Conservation (phyloP, 23 tunicate genomes). For the Trididemnum miniatum region DNA sequence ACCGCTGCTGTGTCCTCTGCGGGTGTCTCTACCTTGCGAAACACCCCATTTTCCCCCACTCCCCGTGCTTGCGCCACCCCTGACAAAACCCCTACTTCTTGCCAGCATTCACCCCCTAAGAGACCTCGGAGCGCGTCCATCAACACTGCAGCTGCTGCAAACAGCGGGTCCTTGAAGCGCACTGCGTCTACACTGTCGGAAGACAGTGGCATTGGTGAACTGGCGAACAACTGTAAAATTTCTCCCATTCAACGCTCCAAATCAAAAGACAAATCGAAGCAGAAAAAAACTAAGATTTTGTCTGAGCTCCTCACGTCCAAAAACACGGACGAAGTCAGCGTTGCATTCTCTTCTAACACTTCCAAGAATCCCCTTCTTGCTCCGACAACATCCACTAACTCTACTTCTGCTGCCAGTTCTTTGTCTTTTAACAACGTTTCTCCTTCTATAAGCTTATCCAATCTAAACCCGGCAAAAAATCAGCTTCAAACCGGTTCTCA, state of each 20-base stretch:
- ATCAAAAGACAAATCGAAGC: conserved; percentile 25
- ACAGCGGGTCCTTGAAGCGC: conserved; percentile 36
- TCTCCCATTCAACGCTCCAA: background rate
- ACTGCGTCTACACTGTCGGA: conserved; percentile 37
- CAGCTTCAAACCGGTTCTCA: background rate
- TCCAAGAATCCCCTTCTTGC: background rate
- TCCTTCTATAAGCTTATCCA: background rate
- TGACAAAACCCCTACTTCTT: background rate
- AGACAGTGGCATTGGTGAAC: conserved; percentile 28
- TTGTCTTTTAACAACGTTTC: background rate
- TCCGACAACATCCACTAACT: background rate
- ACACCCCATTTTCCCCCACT: conserved; percentile 13
- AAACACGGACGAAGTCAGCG: conserved; percentile 1
- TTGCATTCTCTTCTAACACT: background rate
- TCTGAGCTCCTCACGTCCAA: conserved; percentile 17
- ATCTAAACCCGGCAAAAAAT: background rate
- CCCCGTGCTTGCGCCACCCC: conserved; percentile 16
- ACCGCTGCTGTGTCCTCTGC: background rate
- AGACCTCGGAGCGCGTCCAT: conserved; percentile 62
- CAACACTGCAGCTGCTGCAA: conserved; percentile 27
- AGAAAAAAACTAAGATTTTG: background rate
- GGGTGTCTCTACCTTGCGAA: background rate
- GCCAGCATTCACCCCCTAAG: conserved; percentile 25
- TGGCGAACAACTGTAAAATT: background rate
- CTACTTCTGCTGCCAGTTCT: background rate